Evolutionary conservation across 2,113 vertebrate genomes (phyloP).

Genomic region (Eulemur rufifrons): DNA sequence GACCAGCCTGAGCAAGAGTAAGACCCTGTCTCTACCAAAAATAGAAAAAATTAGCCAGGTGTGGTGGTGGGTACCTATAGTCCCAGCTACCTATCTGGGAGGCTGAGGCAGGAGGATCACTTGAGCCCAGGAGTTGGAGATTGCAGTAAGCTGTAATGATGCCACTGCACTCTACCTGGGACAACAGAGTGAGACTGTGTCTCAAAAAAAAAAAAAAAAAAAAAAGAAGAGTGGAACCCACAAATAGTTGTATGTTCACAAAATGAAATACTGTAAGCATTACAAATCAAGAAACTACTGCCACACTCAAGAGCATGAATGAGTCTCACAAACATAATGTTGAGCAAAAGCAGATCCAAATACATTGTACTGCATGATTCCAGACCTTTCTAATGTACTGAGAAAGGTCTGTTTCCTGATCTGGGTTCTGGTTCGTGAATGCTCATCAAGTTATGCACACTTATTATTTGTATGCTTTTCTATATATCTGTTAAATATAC

Average conservation of each 20-base stretch:
- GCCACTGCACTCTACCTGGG: too few relatives aligned
- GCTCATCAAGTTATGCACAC: background rate
- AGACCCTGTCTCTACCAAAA: too few relatives aligned
- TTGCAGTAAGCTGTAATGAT: too few relatives aligned
- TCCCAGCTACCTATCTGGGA: too few relatives aligned
- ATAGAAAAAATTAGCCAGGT: too few relatives aligned
- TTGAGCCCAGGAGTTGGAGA: too few relatives aligned
- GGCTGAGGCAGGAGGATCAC: too few relatives aligned
- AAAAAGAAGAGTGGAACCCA: background rate
- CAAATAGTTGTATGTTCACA: background rate
- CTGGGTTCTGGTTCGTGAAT: background rate
- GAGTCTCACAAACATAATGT: background rate
- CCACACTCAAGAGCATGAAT: background rate
- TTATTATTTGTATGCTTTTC: background rate
- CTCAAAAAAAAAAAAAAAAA: too few relatives aligned
- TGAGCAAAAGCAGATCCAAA: conserved; percentile 13
- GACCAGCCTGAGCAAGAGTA: too few relatives aligned
- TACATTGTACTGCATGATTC: background rate
- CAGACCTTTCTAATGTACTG: background rate
- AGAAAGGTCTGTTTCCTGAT: background rate
- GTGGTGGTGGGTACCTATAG: too few relatives aligned
- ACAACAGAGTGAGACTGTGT: too few relatives aligned
- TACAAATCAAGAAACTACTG: background rate
- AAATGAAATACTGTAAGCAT: background rate
- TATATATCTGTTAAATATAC: background rate